Conservation (phyloP, 2,888 invertebrate species). For the Andrena minutula region DNA sequence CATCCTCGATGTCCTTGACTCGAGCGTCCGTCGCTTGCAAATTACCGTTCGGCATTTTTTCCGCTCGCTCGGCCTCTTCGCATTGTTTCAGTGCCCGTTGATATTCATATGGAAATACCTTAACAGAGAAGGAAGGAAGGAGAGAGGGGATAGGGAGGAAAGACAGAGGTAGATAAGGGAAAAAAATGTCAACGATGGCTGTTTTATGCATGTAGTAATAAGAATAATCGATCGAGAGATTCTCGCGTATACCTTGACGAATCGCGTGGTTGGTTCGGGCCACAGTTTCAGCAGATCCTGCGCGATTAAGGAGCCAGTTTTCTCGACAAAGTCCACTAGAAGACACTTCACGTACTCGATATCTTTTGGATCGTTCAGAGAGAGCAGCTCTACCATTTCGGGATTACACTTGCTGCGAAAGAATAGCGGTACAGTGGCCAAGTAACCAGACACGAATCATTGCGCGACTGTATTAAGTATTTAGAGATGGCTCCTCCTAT, state of each 20-base stretch:
- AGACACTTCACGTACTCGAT: constrained; percentile 90
- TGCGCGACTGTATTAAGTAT: too few species aligned
- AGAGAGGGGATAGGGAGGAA: too few species aligned
- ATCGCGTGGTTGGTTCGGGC: constrained; percentile 91
- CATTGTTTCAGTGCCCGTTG: constrained; percentile 94
- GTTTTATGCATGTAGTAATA: not conserved
- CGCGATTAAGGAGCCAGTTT: constrained; percentile 96
- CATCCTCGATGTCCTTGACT: constrained; percentile 95
- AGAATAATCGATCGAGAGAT: not conserved
- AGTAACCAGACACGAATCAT: too few species aligned
- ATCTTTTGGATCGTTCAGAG: constrained; percentile 92
- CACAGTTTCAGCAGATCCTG: constrained; percentile 91
- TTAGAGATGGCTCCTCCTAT: constrained; percentile 32
- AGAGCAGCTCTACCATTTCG: constrained; percentile 97
- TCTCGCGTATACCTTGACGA: constrained; percentile 90
- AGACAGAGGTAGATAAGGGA: too few species aligned
- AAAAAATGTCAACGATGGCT: not conserved
- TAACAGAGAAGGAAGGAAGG: not conserved
- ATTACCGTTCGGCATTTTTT: constrained; percentile 83
- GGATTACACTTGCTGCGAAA: constrained; percentile 92
- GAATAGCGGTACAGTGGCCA: not conserved
- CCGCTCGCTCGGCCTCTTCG: constrained; percentile 84
- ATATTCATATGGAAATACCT: constrained; percentile 98
- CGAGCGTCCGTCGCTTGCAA: constrained; percentile 84
- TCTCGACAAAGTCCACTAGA: constrained; percentile 93